phyloP scores from a whole-genome alignment of 2,797 vertebrate genomes.

The Galago senegalensis region DNA sequence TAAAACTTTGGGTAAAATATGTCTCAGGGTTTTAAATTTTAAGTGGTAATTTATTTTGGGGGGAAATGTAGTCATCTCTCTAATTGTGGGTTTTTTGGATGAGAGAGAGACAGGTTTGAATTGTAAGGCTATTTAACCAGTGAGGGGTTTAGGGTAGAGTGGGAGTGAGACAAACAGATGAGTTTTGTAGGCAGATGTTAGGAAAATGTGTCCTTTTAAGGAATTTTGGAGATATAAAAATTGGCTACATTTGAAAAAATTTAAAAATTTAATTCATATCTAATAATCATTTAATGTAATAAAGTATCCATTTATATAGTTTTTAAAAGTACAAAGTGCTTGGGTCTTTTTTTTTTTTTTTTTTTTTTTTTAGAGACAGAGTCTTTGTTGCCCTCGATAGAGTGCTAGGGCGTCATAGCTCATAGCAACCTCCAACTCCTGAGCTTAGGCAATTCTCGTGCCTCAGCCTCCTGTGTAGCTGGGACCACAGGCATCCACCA shows the following conservation, averaged over 20 bases:
- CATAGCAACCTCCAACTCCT: too few relatives aligned
- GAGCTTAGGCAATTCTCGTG: too few relatives aligned
- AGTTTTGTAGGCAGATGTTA: not conserved
- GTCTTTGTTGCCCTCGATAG: too few relatives aligned
- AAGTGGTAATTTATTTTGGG: slow-evolving; percentile 34
- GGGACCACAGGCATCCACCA: too few relatives aligned
- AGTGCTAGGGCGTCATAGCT: too few relatives aligned
- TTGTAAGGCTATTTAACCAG: not conserved
- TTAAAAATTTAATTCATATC: slow-evolving; percentile 1
- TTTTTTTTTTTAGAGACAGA: too few relatives aligned
- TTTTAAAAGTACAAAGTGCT: not conserved
- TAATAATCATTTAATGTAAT: slow-evolving; percentile 22
- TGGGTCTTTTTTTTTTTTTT: not conserved
- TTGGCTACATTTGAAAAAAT: slow-evolving; percentile 6
- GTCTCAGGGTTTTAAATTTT: slow-evolving; percentile 28
- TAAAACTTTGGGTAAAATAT: slow-evolving; percentile 45
- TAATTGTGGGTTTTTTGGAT: not conserved
- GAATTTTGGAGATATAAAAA: not conserved
- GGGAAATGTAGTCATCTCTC: not conserved
- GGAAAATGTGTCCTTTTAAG: not conserved
- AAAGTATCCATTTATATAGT: not conserved
- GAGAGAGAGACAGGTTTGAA: not conserved
- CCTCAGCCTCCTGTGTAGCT: too few relatives aligned
- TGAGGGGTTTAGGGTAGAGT: not conserved
- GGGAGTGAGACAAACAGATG: not conserved